Evolutionary conservation across 2,888 invertebrate genomes (phyloP), one percentile per base, ranked within the genome.

Genomic region (Coelinius sp.): DNA sequence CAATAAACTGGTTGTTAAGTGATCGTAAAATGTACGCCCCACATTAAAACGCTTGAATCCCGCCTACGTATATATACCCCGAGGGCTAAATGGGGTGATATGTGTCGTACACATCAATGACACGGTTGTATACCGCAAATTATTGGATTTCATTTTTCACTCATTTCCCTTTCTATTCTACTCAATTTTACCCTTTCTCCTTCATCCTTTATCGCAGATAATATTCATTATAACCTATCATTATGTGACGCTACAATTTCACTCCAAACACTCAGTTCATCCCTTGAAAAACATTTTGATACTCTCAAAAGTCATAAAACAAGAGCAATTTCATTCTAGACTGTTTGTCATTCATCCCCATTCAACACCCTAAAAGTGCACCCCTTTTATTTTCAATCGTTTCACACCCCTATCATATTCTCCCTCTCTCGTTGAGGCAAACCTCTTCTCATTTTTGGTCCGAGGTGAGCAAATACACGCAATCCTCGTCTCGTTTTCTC

Each of bases 1-100:
- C 68, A 71, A 83, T 83, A 83, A 83, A 83, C 82, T 79, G 80
- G 79, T 79, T 78, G 83, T 83, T 83, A 83, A 83, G 79, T 72
- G 83, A 78, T 82, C 83, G 82, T 83, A 83, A 83, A 83, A 80
- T 77, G 77, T 73, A 65, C 59, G 35, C 44, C 63, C 63, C 63
- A 41, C 25, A 20, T 59, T 59, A 59, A 63, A 41, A 62, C 41
- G 38, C 24, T 63, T 12, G 22, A 38, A 63, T 41, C 38, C n/a
- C 41, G n/a, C 41, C 41, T 63, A 63, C 41, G 27, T 38, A 25
- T 63, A 25, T 63, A 38, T 12, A 14, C 10, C 41, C 14, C 22
- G 63, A 59, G 44, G 63, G 63, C 38, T 41, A 63, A 41, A 20
- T 6, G 63, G 63, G 38, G 14, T 22, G 38, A 63, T 24, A 41